A percentile compares a stretch with the other conserved stretches of the same genome.
These are phyloP conservation scores for Stenopsyche tienmushanensis DNA, from an alignment of 1,140 invertebrate genomes.

Conservation along the genomic window DNA sequence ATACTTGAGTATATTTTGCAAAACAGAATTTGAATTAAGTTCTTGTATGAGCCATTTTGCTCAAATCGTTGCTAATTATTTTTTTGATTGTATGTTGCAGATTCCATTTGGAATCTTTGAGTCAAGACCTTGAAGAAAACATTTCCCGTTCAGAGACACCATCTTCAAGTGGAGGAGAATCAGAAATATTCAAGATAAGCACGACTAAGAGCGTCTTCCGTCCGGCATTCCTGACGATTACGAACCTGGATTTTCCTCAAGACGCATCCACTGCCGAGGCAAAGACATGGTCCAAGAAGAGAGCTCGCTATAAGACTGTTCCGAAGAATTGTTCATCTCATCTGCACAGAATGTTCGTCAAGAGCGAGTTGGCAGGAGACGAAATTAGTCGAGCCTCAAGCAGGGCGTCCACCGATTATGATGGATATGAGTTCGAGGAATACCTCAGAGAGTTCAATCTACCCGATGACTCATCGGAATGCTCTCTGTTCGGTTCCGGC, in stretches of 20 bases:
- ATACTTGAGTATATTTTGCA: too few species aligned
- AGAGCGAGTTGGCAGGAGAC: constrained; percentile 13
- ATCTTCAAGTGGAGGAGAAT: constrained; percentile 11
- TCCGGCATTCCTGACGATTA: constrained; percentile 38
- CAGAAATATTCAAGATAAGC: constrained; percentile 34
- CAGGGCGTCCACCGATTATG: constrained; percentile 33
- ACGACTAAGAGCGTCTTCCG: constrained; percentile 33
- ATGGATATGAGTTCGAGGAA: constrained; percentile 35
- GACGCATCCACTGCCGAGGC: background rate
- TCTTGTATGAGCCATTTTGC: too few species aligned
- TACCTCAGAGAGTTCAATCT: constrained; percentile 27
- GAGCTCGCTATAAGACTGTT: constrained; percentile 32
- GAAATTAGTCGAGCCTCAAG: constrained; percentile 24
- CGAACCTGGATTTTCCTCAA: constrained; percentile 27
- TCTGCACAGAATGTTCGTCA: constrained; percentile 39
- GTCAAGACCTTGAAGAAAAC: background rate
- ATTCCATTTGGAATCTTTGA: constrained; percentile 28
- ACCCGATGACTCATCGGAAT: constrained; percentile 32
- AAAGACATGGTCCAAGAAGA: constrained; percentile 12
- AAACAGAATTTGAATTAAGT: too few species aligned
- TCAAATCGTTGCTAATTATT: too few species aligned
- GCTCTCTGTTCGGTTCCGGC: constrained; percentile 24
- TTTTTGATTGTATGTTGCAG: constrained; percentile 31
- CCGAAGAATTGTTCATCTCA: constrained; percentile 35
- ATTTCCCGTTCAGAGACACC: constrained; percentile 12